Conservation (phyloP, 1,140 invertebrate species). For the Drosophila burlai region DNA sequence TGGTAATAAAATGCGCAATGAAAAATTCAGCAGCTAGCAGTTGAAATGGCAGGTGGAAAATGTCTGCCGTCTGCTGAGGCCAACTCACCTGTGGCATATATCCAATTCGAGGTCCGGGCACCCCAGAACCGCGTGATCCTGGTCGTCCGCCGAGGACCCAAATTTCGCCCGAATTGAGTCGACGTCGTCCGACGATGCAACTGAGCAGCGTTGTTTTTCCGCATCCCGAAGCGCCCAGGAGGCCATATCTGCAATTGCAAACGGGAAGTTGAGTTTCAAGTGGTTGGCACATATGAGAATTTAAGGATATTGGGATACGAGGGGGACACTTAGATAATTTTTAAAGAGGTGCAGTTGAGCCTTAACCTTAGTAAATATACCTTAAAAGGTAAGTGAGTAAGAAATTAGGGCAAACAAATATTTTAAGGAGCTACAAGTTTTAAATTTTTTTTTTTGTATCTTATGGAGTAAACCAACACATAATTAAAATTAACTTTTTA, state of each 20-base stretch:
- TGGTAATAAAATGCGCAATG: slow-evolving; percentile 74
- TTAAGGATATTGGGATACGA: background rate
- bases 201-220: slow-evolving; percentile 94
- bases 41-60: background rate
- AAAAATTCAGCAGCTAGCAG: slow-evolving; percentile 58
- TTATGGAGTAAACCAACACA: background rate
- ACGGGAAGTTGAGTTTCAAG: slow-evolving; percentile 12
- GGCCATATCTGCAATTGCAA: slow-evolving; percentile 90
- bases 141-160: slow-evolving; percentile 94
- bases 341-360: background rate
- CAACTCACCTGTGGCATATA: slow-evolving; percentile 88
- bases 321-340: too few relatives aligned
- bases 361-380: background rate
- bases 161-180: slow-evolving; percentile 93
- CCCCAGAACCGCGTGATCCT: slow-evolving; percentile 92
- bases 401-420: background rate
- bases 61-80: background rate
- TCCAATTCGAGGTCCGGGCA: slow-evolving; percentile 91
- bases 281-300: slow-evolving; percentile 26
- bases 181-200: slow-evolving; percentile 93
- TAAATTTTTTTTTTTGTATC: background rate
- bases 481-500: slow-evolving; percentile 5
- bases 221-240: slow-evolving; percentile 94
- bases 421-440: background rate
- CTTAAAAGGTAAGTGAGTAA: background rate